Evolutionary conservation across 2,113 vertebrate genomes (phyloP).

Genomic region (Hipposideros armiger): DNA sequence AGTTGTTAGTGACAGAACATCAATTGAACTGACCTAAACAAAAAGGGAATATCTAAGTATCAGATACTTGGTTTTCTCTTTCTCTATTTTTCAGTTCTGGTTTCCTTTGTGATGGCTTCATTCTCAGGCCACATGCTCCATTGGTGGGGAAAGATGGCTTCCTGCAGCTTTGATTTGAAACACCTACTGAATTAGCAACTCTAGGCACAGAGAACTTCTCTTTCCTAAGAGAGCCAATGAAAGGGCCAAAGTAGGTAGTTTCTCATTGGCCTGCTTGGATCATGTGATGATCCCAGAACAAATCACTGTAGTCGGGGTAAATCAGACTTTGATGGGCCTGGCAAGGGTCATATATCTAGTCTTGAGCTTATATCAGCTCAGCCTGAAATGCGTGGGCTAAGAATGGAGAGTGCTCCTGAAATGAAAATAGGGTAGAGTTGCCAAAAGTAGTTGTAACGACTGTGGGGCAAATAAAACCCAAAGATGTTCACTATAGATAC

Average conservation of each 20-base stretch:
- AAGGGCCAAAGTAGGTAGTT: rapidly evolving
- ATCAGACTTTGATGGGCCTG: background rate
- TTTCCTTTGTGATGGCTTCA: background rate
- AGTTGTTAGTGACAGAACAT: slow-evolving; percentile 39
- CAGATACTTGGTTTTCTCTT: background rate
- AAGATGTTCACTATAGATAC: background rate
- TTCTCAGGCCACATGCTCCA: background rate
- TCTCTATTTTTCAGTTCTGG: background rate
- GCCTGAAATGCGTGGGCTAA: background rate
- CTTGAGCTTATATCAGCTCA: background rate
- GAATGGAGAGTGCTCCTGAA: background rate
- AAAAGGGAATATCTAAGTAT: background rate
- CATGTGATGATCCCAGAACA: background rate
- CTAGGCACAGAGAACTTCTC: background rate
- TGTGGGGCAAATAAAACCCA: background rate
- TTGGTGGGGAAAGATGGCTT: background rate
- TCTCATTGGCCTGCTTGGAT: background rate
- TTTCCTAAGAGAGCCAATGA: background rate
- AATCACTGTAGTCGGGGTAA: background rate
- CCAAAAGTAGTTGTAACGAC: background rate
- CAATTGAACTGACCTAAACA: slow-evolving; percentile 31
- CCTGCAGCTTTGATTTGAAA: background rate
- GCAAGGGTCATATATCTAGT: background rate
- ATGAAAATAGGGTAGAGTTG: background rate
- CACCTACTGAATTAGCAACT: background rate